Conservation (phyloP, 2,888 invertebrate genomes). For the Neoascia interrupta region DNA sequence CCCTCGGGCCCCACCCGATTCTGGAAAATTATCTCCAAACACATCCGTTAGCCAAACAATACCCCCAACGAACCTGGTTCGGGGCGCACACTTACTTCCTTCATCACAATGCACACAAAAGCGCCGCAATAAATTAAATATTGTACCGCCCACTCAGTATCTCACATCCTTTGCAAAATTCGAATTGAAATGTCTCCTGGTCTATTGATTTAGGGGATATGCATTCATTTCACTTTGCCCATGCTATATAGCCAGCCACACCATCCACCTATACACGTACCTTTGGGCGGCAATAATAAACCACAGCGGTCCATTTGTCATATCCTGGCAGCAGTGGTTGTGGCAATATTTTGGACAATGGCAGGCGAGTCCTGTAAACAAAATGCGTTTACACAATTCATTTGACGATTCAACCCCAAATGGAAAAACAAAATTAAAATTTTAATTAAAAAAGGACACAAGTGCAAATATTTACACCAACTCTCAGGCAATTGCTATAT, state of each 20-base stretch:
- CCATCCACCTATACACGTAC: no score
- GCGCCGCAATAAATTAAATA: conserved; percentile 68
- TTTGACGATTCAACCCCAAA: conserved; percentile 68
- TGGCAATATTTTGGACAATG: background rate
- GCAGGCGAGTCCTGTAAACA: conserved; percentile 52
- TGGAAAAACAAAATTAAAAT: conserved; percentile 69
- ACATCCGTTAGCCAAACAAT: conserved; percentile 48
- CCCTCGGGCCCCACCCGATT: no score
- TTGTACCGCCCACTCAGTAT: conserved; percentile 11
- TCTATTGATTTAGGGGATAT: conserved; percentile 66
- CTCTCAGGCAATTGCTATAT: conserved; percentile 67
- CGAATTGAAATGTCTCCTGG: conserved; percentile 66
- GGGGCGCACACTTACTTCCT: conserved; percentile 20
- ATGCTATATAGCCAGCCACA: conserved; percentile 13
- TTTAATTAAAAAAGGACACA: conserved; percentile 70
- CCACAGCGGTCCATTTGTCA: conserved; percentile 62
- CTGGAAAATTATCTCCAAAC: conserved; percentile 50
- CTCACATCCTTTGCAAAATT: conserved; percentile 32
- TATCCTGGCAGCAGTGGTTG: conserved; percentile 9
- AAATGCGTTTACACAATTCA: conserved; percentile 69
- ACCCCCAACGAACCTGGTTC: background rate
- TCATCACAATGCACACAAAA: conserved; percentile 56
- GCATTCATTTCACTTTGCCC: conserved; percentile 36
- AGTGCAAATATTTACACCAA: conserved; percentile 69
- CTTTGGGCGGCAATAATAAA: conserved; percentile 36